Conservation (phyloP, 2,797 vertebrate species). For the Coreius guichenoti region DNA sequence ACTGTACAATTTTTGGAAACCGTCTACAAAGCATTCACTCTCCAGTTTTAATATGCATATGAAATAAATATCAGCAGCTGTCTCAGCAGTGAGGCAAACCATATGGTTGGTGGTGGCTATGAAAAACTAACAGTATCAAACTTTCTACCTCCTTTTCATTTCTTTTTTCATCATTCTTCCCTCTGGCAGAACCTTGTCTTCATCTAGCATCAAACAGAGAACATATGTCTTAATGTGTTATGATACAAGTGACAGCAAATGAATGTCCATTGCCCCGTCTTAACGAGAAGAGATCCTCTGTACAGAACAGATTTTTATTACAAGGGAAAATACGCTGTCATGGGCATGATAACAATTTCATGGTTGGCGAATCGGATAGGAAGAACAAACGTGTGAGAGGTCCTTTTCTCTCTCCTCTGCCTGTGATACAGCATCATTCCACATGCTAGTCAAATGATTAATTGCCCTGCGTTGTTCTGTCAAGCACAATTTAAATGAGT, state of each 20-base stretch:
- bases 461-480: slow-evolving; percentile 61
- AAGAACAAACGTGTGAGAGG: slow-evolving; percentile 59
- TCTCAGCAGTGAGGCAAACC: slow-evolving; percentile 60
- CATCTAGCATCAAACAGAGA: slow-evolving; percentile 47
- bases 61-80: slow-evolving; percentile 64
- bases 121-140: slow-evolving; percentile 51
- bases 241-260: slow-evolving; percentile 37
- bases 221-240: slow-evolving; percentile 56
- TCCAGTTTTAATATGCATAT: slow-evolving; percentile 61
- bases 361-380: slow-evolving; percentile 58
- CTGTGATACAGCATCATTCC: slow-evolving; percentile 55
- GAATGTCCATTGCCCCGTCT: slow-evolving; percentile 42
- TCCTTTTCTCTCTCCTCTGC: slow-evolving; percentile 48
- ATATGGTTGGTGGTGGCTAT: slow-evolving; percentile 57
- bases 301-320: slow-evolving; percentile 47
- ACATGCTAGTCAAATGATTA: slow-evolving; percentile 62
- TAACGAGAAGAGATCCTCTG: slow-evolving; percentile 38
- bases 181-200: slow-evolving; percentile 24
- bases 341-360: slow-evolving; percentile 62
- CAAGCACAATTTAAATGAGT: slow-evolving; percentile 56
- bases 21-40: slow-evolving; percentile 65
- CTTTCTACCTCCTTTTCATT: slow-evolving; percentile 24
- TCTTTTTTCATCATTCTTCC: slow-evolving; percentile 23
- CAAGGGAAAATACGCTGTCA: slow-evolving; percentile 53
- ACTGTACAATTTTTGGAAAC: slow-evolving; percentile 66